Base-by-base conservation (phyloP, 1,140 invertebrate species). In the Neotoxoptera formosana region DNA sequence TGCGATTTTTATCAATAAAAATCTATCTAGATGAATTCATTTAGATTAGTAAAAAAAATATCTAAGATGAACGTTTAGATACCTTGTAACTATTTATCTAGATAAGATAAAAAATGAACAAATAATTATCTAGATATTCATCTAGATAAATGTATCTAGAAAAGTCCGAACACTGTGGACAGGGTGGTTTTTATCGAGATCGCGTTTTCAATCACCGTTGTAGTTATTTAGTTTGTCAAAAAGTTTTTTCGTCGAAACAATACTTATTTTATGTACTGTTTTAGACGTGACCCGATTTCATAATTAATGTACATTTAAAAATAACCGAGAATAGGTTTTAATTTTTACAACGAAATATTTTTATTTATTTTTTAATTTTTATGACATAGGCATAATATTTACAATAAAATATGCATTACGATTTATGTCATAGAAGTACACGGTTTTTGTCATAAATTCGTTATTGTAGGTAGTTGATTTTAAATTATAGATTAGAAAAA, bases 161-260 rank as follows among this genome's bases (percentile, higher is more conserved):
- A 7, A 56, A 56, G 53, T 56, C 45, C 45, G 45, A 47, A 47
- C 7, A 47, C 45, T 47, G 45, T 7, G 45, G 8, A 47, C n/a
- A n/a, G n/a, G n/a, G n/a, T n/a, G n/a, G n/a, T n/a, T n/a, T 41
- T 41, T 41, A 41, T 48, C 14, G 6, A 9, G 45, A n/a, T 47
- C 41, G 7, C 21, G 41, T 87, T 0, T 20, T n/a, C 14, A 87
- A 87, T 30, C 7, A 11, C 17, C 17, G 4, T 30, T 47, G 2
- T 86, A 87, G 30, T 47, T 87, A n/a, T n/a, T 87, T 48, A 87
- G 30, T 87, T 47, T n/a, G 6, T 48, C 17, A 87, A 86, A 86
- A 86, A 30, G 4, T 11, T 17, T 86, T 47, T 84, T 67, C 14
- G n/a, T 23, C 8, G 7, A 45, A 84, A 30, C 17, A 83, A 36